Evolutionary conservation across 1,140 invertebrate species (phyloP), one percentile per base, ranked within the genome.

Genomic region (Spodoptera frugiperda): DNA sequence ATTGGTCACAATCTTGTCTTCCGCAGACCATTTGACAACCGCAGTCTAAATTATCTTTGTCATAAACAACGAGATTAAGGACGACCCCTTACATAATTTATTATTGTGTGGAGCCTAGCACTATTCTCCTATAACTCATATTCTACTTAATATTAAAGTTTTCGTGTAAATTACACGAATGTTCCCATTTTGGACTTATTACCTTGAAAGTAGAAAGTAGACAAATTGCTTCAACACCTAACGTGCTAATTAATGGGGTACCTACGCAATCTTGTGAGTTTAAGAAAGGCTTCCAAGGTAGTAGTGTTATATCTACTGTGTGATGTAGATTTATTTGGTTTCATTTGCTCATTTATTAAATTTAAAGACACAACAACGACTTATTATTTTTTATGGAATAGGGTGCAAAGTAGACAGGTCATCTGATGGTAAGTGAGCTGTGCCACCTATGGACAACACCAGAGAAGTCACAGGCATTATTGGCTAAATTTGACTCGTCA

Each of bases 41-140:
- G n/a, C 51, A 55, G 21, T 19, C 46, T 55, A 57, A 71, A 55
- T 55, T 55, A 71, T 71, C n/a, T 55, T 12, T 15, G 30, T 55
- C 68, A 54, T 71, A 71, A 71, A 71, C 68, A 55, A 71, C 19
- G 6, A 39, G 53, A 71, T 71, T 55, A 55, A 46, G 51, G 51
- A 71, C 53, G n/a, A 19, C 21, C 68, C 57, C 53, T 71, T 44
- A 19, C 25, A 39, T 71, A 39, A 71, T 71, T 54, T 71, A 71
- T 71, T 71, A 44, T 57, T 70, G n/a, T 71, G 57, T 71, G 51
- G 54, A 68, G 68, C 51, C 44, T 65, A 48, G 44, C 21, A 17
- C 46, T 65, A 65, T 65, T 65, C 39, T 65, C 11, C 61, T 21
- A 65, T 65, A 33, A 48, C 11, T 65, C 61, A 65, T 65, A 48